Percentiles rank a stretch among this genome's conserved stretches.
phyloP scores from a whole-genome alignment of 2,888 invertebrate genomes.

The Prosopocoilus inquinatus region DNA sequence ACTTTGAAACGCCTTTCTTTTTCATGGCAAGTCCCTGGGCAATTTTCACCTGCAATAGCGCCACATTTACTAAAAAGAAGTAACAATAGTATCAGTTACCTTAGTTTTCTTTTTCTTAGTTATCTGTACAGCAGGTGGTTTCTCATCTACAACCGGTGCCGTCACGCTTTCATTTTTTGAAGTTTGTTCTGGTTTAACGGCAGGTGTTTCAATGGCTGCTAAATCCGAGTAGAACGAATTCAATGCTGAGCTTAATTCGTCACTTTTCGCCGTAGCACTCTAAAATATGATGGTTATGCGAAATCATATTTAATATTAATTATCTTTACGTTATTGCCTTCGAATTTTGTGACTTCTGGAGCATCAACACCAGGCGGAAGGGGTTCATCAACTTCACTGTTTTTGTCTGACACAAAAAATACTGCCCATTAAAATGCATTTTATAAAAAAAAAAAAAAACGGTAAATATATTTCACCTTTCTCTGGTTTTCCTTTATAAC shows the following conservation, averaged over 20 bases:
- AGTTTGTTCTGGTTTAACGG: neutral
- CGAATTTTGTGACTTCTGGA: conserved; percentile 36
- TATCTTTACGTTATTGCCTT: conserved; percentile 23
- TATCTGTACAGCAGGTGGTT: conserved; percentile 37
- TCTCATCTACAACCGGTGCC: conserved; percentile 22
- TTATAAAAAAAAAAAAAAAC: neutral
- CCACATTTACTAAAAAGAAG: neutral
- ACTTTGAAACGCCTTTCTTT: conserved; percentile 66
- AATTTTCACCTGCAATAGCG: conserved; percentile 54
- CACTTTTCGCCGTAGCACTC: conserved; percentile 31
- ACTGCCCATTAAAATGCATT: neutral
- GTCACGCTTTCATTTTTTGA: conserved; percentile 7
- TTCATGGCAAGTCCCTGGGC: conserved; percentile 61
- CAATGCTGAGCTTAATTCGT: conserved; percentile 52
- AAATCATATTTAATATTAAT: conserved; percentile 55
- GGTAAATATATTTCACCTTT: conserved; percentile 5
- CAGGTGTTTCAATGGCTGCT: conserved; percentile 53
- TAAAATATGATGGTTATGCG: conserved; percentile 59
- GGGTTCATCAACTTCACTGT: conserved; percentile 45
- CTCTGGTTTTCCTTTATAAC: conserved; percentile 4
- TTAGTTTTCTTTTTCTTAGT: conserved; percentile 51
- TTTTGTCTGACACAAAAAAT: conserved; percentile 13
- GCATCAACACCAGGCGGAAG: conserved; percentile 58
- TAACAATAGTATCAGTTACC: conserved; percentile 29
- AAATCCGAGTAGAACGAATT: conserved; percentile 63